Evolutionary conservation across 2,797 vertebrate genomes (phyloP).

Genomic region (Mionectes olivaceus): DNA sequence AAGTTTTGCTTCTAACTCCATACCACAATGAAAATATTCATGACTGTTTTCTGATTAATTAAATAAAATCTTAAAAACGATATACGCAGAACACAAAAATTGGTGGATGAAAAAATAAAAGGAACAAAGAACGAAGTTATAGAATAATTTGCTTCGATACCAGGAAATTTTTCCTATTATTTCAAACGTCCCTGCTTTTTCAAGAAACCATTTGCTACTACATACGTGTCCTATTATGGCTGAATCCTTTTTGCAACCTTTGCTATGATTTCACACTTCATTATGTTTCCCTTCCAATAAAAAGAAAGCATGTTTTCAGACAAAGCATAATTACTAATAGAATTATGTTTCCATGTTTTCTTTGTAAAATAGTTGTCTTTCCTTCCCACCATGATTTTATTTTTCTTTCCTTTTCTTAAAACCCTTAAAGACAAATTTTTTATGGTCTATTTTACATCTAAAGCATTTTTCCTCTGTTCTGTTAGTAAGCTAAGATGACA

Average conservation of each 20-base stretch:
- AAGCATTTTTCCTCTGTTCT: neutral
- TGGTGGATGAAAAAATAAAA: neutral
- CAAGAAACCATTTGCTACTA: neutral
- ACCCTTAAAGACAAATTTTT: neutral
- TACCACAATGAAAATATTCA: neutral
- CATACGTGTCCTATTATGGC: neutral
- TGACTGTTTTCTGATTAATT: neutral
- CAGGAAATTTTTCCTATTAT: neutral
- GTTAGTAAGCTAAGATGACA: neutral
- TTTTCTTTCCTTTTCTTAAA: conserved; percentile 23
- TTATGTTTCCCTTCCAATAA: neutral
- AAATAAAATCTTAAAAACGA: neutral
- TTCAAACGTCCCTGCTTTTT: neutral
- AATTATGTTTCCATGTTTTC: neutral
- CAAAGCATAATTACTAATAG: neutral
- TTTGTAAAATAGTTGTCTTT: neutral
- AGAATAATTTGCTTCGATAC: neutral
- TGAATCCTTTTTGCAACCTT: neutral
- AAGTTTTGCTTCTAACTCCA: neutral
- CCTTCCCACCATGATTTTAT: neutral
- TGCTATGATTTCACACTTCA: neutral
- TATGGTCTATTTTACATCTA: neutral
- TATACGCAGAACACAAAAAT: neutral
- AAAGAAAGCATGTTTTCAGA: neutral
- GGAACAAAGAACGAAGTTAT: neutral